Base-by-base conservation (phyloP, 2,113 vertebrate species). In the Oreocharis arfaki region DNA sequence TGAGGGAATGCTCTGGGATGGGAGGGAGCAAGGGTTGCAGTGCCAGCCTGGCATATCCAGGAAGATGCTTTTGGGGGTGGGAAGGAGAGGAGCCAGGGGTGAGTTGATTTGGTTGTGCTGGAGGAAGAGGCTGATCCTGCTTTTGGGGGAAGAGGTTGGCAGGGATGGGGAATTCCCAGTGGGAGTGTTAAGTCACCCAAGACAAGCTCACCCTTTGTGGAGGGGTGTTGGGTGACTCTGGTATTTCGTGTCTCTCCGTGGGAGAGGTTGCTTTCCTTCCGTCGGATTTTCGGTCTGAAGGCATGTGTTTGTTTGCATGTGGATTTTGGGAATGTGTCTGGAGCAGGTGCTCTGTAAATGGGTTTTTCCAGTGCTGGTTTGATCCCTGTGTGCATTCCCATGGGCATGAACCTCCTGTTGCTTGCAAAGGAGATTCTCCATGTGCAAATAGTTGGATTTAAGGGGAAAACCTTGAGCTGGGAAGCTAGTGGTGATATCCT, bases 241-340 rank as follows among this genome's bases (percentile, higher is more conserved):
- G 1, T 44, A 4, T 15, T 44, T 70, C 0, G 2, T 6, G 9
- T n/a, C 52, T 44, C 39, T 21, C 21, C 0, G 0, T 18, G 27
- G 30, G 57, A 56, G 53, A 33, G 3, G 22, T 8, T 17, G 0
- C 3, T 33, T 60, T 11, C 5, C 15, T 69, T 47, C 17, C 1
- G 0, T 17, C 3, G 15, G 5, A 10, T 47, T 63, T 59, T 50
- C 5, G 5, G 32, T 16, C 41, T 32, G 10, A 35, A 69, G 42
- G 69, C 12, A 1, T 0, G 1, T 27, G 71, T 44, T n/a, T 49
- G 47, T 46, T 74, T 32, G 27, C 42, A 1, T 0, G 0, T 0
- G 1, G 30, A 11, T 17, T 59, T 77, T 41, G 7, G 60, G 68
- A 60, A 18, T 22, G 44, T 14, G 3, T n/a, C 32, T 71, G 81